These are phyloP conservation scores for Spermophilus dauricus DNA, from an alignment of 2,113 vertebrate genomes.

Conservation along the genomic window DNA sequence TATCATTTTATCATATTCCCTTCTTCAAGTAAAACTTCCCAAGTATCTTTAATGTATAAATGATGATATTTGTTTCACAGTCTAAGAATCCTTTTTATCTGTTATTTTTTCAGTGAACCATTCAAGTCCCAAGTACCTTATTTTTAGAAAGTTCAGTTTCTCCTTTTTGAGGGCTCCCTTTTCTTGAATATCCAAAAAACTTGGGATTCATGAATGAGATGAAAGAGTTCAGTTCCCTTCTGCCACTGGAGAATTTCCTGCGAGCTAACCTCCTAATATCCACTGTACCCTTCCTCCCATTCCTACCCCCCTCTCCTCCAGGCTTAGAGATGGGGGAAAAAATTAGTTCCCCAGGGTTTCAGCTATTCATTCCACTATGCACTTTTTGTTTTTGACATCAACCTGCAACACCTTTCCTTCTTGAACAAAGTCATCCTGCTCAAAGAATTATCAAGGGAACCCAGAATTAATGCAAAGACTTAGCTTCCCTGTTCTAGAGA, in stretches of 20 bases:
- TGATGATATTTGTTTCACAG: constrained; percentile 5
- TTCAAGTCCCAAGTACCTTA: background rate
- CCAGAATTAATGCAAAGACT: constrained; percentile 39
- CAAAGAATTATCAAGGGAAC: background rate
- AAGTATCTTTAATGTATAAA: background rate
- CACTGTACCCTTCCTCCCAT: background rate
- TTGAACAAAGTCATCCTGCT: background rate
- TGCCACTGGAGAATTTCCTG: background rate
- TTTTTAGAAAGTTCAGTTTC: constrained; percentile 46
- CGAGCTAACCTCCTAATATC: background rate
- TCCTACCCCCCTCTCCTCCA: background rate
- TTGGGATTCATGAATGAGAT: background rate
- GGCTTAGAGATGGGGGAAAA: background rate
- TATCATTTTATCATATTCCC: background rate
- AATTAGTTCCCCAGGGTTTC: background rate
- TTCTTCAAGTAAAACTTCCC: constrained; percentile 1
- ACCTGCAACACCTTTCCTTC: background rate
- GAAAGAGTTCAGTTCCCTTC: background rate
- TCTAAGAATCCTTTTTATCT: background rate
- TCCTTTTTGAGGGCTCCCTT: background rate
- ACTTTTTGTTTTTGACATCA: background rate
- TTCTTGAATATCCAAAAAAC: background rate
- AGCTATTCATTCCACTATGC: background rate
- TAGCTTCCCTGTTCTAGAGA: background rate
- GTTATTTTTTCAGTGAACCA: background rate